A percentile compares a stretch with the other conserved stretches of the same genome.
phyloP scores from a whole-genome alignment of 2,888 invertebrate genomes.

The Empis livida region DNA sequence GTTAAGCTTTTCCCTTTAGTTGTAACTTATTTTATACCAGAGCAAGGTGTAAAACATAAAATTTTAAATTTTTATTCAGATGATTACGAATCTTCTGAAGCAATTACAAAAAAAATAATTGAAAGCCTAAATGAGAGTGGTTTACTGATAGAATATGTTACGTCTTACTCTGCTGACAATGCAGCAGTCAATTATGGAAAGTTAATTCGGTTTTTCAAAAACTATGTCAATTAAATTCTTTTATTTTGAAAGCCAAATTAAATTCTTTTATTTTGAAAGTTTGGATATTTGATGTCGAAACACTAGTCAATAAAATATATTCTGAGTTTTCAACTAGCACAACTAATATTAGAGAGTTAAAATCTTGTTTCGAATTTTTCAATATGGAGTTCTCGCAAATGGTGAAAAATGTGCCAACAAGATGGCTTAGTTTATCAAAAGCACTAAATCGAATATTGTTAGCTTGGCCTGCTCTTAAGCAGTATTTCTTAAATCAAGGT shows the following conservation, averaged over 20 bases:
- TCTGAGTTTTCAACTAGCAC: background rate
- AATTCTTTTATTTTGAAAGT: too few relatives aligned
- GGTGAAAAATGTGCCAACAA: background rate
- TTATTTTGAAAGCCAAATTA: background rate
- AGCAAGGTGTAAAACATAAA: too few relatives aligned
- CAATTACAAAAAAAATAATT: too few relatives aligned
- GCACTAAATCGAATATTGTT: background rate
- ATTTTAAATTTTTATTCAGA: too few relatives aligned
- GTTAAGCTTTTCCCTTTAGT: too few relatives aligned
- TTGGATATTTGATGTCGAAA: background rate
- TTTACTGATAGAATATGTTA: too few relatives aligned
- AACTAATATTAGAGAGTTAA: background rate
- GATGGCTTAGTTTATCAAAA: background rate
- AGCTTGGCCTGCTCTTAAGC: background rate
- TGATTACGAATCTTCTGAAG: too few relatives aligned
- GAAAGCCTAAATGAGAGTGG: too few relatives aligned
- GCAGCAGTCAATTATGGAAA: background rate
- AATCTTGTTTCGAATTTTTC: background rate
- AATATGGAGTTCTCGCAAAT: background rate
- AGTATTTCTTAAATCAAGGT: background rate
- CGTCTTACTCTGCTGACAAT: too few relatives aligned
- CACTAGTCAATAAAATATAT: too few relatives aligned
- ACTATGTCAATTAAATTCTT: background rate
- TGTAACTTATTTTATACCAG: too few relatives aligned
- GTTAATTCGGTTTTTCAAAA: background rate